Evolutionary conservation across 2,113 vertebrate species (phyloP).

Genomic region (Nothobranchius furzeri): DNA sequence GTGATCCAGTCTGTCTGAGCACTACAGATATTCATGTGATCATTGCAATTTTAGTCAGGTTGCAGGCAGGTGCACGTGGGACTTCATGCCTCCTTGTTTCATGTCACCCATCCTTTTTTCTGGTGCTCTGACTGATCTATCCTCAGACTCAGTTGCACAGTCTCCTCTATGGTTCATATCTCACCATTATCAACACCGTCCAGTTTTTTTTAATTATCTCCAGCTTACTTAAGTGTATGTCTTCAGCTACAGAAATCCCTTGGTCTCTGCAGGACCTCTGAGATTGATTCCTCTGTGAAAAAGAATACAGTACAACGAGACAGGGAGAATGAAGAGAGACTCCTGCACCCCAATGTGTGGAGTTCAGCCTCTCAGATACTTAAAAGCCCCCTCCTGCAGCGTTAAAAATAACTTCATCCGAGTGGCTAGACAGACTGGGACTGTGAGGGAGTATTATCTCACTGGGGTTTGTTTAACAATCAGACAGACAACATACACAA

Average conservation of each 20-base stretch:
- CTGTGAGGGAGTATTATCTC: constrained; percentile 76
- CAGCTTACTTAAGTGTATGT: constrained; percentile 38
- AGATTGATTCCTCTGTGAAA: constrained; percentile 44
- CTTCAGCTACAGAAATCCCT: constrained; percentile 52
- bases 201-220: constrained; percentile 37
- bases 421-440: constrained; percentile 71
- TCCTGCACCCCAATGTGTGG: constrained; percentile 33
- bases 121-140: constrained; percentile 39
- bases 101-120: constrained; percentile 50
- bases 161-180: constrained; percentile 54
- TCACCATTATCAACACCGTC: constrained; percentile 42
- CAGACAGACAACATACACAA: constrained; percentile 57
- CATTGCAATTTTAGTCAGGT: constrained; percentile 1
- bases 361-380: constrained; percentile 59
- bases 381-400: constrained; percentile 42
- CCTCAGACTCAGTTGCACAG: constrained; percentile 42
- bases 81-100: constrained; percentile 37
- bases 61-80: constrained; percentile 39
- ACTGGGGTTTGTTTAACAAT: constrained; percentile 63
- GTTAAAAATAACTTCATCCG: constrained; percentile 77
- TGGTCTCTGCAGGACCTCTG: constrained; percentile 34
- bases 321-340: constrained; percentile 42
- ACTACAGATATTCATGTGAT: no score
- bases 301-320: constrained; percentile 34
- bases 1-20: constrained; percentile 5